A percentile compares a stretch with the other conserved stretches of the same genome.
These are phyloP conservation scores for Myotis yumanensis DNA, from an alignment of 2,113 vertebrate species.

Conservation along the genomic window DNA sequence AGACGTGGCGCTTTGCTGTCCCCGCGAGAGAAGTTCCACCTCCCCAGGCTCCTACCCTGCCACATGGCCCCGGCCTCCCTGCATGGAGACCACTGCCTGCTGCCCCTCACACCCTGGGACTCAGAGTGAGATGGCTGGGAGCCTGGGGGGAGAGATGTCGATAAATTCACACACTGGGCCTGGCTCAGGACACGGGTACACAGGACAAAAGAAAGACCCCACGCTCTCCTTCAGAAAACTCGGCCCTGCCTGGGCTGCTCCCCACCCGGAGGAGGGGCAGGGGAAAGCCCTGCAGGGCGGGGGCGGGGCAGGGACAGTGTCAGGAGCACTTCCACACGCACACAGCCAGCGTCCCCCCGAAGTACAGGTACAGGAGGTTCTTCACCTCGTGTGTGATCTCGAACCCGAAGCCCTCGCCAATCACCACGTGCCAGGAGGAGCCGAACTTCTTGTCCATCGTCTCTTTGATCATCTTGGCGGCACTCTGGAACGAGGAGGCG, in stretches of 20 bases:
- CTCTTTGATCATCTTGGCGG: slow-evolving; percentile 99
- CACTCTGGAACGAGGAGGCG: slow-evolving; percentile 84
- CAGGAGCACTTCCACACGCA: slow-evolving; percentile 99
- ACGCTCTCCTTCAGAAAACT: slow-evolving; percentile 72
- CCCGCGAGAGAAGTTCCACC: background rate
- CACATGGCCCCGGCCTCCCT: background rate
- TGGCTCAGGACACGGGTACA: slow-evolving; percentile 27
- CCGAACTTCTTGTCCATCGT: slow-evolving; percentile 99
- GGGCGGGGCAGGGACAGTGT: slow-evolving; percentile 58
- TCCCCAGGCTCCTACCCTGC: background rate
- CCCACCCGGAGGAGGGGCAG: background rate
- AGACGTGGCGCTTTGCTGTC: background rate
- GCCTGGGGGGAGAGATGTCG: slow-evolving; percentile 48
- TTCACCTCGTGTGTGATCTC: slow-evolving; percentile 98
- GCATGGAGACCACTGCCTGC: background rate
- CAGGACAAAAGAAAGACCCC: slow-evolving; percentile 42
- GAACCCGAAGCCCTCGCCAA: slow-evolving; percentile 96
- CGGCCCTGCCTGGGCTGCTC: slow-evolving; percentile 64
- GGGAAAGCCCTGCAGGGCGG: background rate
- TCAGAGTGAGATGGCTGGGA: background rate
- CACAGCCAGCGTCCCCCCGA: slow-evolving; percentile 94
- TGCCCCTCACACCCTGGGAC: slow-evolving; percentile 36
- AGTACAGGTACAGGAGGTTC: slow-evolving; percentile 99
- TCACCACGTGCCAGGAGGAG: slow-evolving; percentile 98
- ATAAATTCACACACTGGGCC: background rate